phyloP scores from a whole-genome alignment of 2,113 vertebrate species.

The Pithys albifrons region DNA sequence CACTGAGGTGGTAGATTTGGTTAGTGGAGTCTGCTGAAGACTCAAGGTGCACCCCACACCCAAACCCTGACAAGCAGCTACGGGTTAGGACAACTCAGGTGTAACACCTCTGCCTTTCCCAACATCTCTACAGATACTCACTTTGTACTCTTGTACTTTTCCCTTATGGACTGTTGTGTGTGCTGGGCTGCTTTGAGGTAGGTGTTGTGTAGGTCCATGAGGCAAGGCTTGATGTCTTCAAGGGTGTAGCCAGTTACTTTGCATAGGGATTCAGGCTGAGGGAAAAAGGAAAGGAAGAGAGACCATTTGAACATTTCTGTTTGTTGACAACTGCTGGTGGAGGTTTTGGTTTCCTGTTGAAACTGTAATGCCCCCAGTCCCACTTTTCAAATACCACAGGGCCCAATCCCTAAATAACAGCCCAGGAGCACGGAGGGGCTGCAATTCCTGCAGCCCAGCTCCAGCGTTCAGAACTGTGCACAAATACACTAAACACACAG shows the following conservation, averaged over 20 bases:
- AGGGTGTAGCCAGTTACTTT: slow-evolving; percentile 85
- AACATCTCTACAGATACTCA: slow-evolving; percentile 63
- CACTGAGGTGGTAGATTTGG: background rate
- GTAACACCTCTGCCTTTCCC: rapidly evolving
- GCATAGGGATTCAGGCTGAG: slow-evolving; percentile 81
- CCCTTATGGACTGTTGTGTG: slow-evolving; percentile 91
- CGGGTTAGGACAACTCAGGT: rapidly evolving
- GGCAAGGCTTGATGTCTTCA: slow-evolving; percentile 88
- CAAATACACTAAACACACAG: rapidly evolving
- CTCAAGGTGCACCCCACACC: background rate
- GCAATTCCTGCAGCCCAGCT: background rate
- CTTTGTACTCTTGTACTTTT: slow-evolving; percentile 95
- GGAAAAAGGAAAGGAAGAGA: background rate
- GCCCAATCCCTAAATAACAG: background rate
- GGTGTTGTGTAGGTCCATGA: slow-evolving; percentile 87
- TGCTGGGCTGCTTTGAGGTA: slow-evolving; percentile 88
- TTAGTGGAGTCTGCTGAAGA: background rate
- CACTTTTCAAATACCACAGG: background rate
- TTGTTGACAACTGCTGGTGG: rapidly evolving
- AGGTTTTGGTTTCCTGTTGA: background rate
- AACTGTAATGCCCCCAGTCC: background rate
- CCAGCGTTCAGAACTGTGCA: background rate
- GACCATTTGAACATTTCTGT: background rate
- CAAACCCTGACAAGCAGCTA: background rate
- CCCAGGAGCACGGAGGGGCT: background rate